Evolutionary conservation across 2,113 vertebrate species (phyloP).

Genomic region (Ranitomeya variabilis): DNA sequence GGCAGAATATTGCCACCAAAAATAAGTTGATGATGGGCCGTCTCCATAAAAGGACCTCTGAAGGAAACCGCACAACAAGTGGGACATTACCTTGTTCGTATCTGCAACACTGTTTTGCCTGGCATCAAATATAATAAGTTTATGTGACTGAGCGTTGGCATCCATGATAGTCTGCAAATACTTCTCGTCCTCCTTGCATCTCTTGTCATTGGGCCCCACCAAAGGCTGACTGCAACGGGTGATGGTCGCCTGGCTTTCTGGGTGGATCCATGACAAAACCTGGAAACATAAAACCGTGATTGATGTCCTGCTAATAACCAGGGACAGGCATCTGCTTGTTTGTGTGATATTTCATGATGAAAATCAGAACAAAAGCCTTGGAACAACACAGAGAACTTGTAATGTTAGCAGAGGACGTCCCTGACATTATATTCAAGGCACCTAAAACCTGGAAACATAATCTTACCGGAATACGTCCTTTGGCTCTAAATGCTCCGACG

Average conservation of each 20-base stretch:
- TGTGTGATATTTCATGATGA: background rate
- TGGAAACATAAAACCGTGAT: conserved; percentile 58
- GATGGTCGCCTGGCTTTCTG: conserved; percentile 92
- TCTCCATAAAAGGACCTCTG: too few species aligned
- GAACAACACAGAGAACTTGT: too few species aligned
- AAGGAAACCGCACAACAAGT: background rate
- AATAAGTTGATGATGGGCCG: too few species aligned
- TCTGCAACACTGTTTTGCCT: conserved; percentile 86
- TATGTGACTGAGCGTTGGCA: conserved; percentile 96
- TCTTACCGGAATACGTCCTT: conserved; percentile 92
- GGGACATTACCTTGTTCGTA: conserved; percentile 85
- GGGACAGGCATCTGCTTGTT: background rate
- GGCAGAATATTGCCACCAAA: too few species aligned
- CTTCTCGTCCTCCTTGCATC: conserved; percentile 95
- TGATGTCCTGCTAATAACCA: background rate
- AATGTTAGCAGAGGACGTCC: too few species aligned
- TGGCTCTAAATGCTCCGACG: conserved; percentile 88
- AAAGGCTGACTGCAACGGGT: conserved; percentile 91
- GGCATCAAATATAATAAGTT: conserved; percentile 92
- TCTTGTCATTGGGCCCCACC: conserved; percentile 88
- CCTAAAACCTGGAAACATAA: background rate
- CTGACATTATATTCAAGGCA: background rate
- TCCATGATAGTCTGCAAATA: conserved; percentile 95
- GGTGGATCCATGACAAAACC: conserved; percentile 97
- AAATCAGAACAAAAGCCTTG: background rate